Conservation (phyloP, 2,888 invertebrate species). For the Melanostoma mellinum region DNA sequence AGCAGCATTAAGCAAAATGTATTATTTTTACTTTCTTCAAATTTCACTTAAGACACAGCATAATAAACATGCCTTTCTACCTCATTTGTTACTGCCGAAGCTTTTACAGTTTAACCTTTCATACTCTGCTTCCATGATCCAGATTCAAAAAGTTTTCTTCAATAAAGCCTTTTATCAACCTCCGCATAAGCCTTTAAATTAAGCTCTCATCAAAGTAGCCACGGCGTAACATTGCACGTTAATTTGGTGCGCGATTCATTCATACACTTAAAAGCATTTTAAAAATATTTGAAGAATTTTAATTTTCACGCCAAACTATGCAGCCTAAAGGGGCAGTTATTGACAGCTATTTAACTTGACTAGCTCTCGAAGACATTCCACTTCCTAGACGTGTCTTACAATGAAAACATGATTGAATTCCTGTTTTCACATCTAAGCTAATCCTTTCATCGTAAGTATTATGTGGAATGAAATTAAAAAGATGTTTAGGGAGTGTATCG, state of each 20-base stretch:
- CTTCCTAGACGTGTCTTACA: conserved; percentile 19
- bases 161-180: too few relatives aligned
- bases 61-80: too few relatives aligned
- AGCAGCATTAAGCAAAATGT: too few relatives aligned
- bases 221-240: background rate
- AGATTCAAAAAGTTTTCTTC: too few relatives aligned
- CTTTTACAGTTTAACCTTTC: too few relatives aligned
- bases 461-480: background rate
- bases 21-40: too few relatives aligned
- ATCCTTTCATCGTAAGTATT: background rate
- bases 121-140: too few relatives aligned
- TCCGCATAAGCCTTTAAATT: too few relatives aligned
- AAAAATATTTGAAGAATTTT: conserved; percentile 21
- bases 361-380: background rate
- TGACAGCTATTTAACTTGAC: background rate
- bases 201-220: too few relatives aligned
- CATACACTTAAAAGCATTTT: conserved; percentile 19
- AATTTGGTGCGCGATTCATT: background rate
- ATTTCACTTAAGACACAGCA: too few relatives aligned
- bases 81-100: too few relatives aligned
- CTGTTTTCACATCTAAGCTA: background rate
- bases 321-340: conserved; percentile 16
- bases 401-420: conserved; percentile 14
- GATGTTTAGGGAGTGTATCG: background rate
- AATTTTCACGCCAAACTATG: conserved; percentile 13